These are phyloP conservation scores for Paguma larvata DNA, from an alignment of 2,797 vertebrate species.

Conservation along the genomic window DNA sequence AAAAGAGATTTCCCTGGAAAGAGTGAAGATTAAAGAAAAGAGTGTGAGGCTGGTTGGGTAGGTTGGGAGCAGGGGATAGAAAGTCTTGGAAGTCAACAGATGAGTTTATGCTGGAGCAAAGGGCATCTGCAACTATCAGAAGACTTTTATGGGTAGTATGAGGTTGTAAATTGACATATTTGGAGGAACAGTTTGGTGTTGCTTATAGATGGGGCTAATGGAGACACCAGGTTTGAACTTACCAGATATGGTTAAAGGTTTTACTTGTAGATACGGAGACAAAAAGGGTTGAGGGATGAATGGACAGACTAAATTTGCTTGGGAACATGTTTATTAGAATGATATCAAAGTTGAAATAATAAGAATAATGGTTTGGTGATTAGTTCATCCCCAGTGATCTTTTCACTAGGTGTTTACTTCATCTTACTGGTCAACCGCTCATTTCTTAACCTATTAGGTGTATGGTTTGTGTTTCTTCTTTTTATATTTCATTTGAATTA, in stretches of 20 bases:
- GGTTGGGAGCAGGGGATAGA: neutral
- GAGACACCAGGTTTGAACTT: slow-evolving; percentile 1
- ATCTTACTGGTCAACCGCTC: slow-evolving; percentile 28
- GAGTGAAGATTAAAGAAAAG: neutral
- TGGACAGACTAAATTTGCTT: neutral
- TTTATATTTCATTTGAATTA: slow-evolving; percentile 45
- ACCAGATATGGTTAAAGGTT: neutral
- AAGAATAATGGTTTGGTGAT: slow-evolving; percentile 15
- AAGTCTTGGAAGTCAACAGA: neutral
- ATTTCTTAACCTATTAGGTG: neutral
- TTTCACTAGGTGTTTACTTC: slow-evolving; percentile 26
- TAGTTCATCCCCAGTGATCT: neutral
- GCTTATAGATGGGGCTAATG: slow-evolving; percentile 18
- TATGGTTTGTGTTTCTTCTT: slow-evolving; percentile 53
- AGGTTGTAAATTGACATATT: slow-evolving; percentile 1
- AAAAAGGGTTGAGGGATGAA: slow-evolving; percentile 9
- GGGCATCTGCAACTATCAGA: neutral
- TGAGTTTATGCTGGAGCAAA: slow-evolving; percentile 20
- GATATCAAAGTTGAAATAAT: slow-evolving; percentile 15
- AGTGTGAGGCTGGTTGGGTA: neutral
- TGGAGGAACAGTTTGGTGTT: slow-evolving; percentile 31
- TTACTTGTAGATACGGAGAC: slow-evolving; percentile 22
- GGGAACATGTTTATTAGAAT: slow-evolving; percentile 29
- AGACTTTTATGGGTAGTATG: slow-evolving; percentile 46
- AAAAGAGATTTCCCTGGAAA: neutral